Evolutionary conservation across 2,113 vertebrate species (phyloP).

Genomic region (Quiscalus mexicanus): DNA sequence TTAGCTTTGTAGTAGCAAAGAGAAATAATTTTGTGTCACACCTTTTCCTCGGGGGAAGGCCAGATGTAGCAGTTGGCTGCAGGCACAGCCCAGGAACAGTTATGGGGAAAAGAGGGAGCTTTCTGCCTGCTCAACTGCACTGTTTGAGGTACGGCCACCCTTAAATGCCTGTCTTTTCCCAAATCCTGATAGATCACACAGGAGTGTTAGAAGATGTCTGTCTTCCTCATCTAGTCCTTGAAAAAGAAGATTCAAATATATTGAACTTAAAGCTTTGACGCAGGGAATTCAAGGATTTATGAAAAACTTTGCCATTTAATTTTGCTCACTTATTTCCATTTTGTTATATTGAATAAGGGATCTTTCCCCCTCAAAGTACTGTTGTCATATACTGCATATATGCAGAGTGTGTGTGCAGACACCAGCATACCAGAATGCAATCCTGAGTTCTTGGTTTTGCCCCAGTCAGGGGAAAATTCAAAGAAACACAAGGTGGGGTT

Average conservation of each 20-base stretch:
- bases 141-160: background rate
- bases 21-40: background rate
- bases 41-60: background rate
- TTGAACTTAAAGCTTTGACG: background rate
- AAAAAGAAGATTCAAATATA: background rate
- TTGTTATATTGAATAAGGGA: background rate
- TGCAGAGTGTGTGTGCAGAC: accelerated
- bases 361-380: background rate
- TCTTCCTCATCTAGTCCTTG: background rate
- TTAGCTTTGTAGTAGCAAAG: background rate
- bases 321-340: background rate
- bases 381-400: background rate
- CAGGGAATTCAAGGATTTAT: background rate
- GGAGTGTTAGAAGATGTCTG: background rate
- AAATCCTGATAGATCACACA: background rate
- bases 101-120: background rate
- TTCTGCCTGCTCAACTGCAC: background rate
- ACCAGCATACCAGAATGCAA: background rate
- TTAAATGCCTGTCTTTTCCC: background rate
- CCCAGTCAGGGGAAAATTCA: background rate
- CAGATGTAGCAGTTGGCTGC: background rate
- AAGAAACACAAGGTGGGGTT: background rate
- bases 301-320: background rate
- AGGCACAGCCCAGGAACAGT: background rate
- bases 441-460: background rate